Evolutionary conservation across 2,797 vertebrate species (phyloP).

Genomic region (Ptychobarbus kaznakovi): DNA sequence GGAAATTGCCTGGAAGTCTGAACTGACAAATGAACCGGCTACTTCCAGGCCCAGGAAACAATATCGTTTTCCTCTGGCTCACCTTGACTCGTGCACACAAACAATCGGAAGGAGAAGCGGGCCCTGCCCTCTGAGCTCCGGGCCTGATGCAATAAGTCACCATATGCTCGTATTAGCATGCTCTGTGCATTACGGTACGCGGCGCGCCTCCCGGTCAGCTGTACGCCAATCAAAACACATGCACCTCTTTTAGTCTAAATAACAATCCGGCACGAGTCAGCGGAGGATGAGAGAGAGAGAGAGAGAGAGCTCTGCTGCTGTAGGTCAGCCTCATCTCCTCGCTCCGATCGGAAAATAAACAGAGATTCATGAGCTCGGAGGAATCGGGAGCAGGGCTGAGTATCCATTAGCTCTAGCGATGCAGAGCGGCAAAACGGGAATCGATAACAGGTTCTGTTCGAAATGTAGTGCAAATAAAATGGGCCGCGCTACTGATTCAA

Average conservation of each 20-base stretch:
- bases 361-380: slow-evolving; percentile 58
- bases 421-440: slow-evolving; percentile 71
- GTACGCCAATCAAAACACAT: slow-evolving; percentile 54
- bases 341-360: slow-evolving; percentile 59
- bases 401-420: slow-evolving; percentile 73
- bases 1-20: slow-evolving; percentile 67
- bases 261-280: slow-evolving; percentile 32
- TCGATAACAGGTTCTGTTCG: slow-evolving; percentile 71
- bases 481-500: slow-evolving; percentile 60
- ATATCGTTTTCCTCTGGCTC: slow-evolving; percentile 60
- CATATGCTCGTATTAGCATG: slow-evolving; percentile 61
- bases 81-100: slow-evolving; percentile 60
- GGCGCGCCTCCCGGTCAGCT: slow-evolving; percentile 43
- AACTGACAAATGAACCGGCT: slow-evolving; percentile 64
- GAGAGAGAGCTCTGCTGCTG: slow-evolving; percentile 21
- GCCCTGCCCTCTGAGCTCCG: slow-evolving; percentile 51
- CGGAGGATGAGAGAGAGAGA: not conserved
- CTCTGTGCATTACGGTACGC: slow-evolving; percentile 32
- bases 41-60: slow-evolving; percentile 62
- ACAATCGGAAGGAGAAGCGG: slow-evolving; percentile 57
- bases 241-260: slow-evolving; percentile 48
- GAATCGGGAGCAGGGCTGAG: slow-evolving; percentile 36
- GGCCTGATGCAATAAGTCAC: slow-evolving; percentile 65
- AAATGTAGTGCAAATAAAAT: slow-evolving; percentile 64
- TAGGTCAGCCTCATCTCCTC: slow-evolving; percentile 49